These are phyloP conservation scores for Marasmarcha lunaedactyla DNA, from an alignment of 2,888 invertebrate genomes.

Conservation along the genomic window DNA sequence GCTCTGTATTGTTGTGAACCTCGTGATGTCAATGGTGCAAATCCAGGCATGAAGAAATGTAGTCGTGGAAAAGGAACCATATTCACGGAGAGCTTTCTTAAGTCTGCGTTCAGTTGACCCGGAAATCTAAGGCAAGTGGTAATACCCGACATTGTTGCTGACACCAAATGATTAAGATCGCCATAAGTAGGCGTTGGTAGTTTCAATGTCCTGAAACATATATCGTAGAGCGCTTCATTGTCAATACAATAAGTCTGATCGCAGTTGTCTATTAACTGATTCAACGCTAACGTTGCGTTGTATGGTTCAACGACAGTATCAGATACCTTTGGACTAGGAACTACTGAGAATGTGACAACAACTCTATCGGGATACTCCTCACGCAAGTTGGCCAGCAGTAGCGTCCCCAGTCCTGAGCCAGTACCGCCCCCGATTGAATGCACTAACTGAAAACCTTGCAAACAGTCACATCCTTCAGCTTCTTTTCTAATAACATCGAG, in stretches of 20 bases:
- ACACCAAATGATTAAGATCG: constrained; percentile 73
- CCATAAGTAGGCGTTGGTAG: constrained; percentile 80
- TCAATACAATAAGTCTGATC: constrained; percentile 76
- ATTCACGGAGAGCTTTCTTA: constrained; percentile 61
- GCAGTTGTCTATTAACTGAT: constrained; percentile 78
- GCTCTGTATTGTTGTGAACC: constrained; percentile 88
- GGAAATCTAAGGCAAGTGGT: constrained; percentile 53
- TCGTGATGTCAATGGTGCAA: constrained; percentile 78
- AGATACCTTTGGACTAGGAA: constrained; percentile 80
- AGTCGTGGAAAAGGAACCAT: constrained; percentile 80
- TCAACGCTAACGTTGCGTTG: constrained; percentile 75
- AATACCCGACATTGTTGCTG: constrained; percentile 49
- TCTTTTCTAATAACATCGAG: constrained; percentile 69
- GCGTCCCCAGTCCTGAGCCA: constrained; percentile 79
- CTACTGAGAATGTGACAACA: constrained; percentile 75
- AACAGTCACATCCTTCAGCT: constrained; percentile 77
- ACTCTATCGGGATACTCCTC: constrained; percentile 82
- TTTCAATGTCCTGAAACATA: constrained; percentile 81
- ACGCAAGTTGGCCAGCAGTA: constrained; percentile 74
- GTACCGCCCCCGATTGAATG: constrained; percentile 81
- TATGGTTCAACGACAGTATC: constrained; percentile 76
- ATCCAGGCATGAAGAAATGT: constrained; percentile 70
- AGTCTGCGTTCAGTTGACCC: constrained; percentile 77
- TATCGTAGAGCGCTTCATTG: constrained; percentile 82
- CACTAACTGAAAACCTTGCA: constrained; percentile 72